These are phyloP conservation scores for Ricordea florida DNA, from an alignment of 92 coral and sea anemone genomes.

Conservation along the genomic window DNA sequence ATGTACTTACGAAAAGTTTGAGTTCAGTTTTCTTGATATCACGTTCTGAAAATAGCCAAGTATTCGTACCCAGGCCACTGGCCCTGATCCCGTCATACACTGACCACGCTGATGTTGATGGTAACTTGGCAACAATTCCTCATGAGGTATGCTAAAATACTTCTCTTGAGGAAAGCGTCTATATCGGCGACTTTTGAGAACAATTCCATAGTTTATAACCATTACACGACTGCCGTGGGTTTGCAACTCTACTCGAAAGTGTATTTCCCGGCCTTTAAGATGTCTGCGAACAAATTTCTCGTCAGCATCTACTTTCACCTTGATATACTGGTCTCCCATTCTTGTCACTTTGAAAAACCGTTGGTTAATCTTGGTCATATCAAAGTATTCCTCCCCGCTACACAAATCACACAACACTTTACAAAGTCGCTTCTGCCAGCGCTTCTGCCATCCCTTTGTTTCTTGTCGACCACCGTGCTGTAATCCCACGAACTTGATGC, in stretches of 20 bases:
- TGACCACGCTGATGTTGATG: conserved; percentile 73
- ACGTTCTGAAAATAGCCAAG: conserved; percentile 84
- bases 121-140: conserved; percentile 77
- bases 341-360: conserved; percentile 60
- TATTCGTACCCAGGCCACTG: conserved; percentile 93
- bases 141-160: conserved; percentile 51
- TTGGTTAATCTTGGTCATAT: conserved; percentile 40
- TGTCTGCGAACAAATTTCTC: conserved; percentile 67
- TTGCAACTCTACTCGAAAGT: conserved; percentile 77
- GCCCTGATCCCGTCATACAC: conserved; percentile 84
- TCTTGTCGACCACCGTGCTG: conserved; percentile 45
- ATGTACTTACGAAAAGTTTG: conserved; percentile 67
- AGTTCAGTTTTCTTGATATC: conserved; percentile 41
- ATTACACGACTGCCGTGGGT: conserved; percentile 39
- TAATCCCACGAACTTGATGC: conserved; percentile 72
- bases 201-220: conserved; percentile 74
- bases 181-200: conserved; percentile 47
- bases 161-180: conserved; percentile 48
- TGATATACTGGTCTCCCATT: conserved; percentile 81
- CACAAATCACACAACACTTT: conserved; percentile 76
- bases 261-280: conserved; percentile 79
- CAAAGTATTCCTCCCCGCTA: conserved; percentile 53
- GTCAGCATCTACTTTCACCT: conserved; percentile 67
- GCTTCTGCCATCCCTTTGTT: conserved; percentile 49
- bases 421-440: conserved; percentile 86